Conservation (phyloP, 2,113 vertebrate genomes). For the Orycteropus afer region DNA sequence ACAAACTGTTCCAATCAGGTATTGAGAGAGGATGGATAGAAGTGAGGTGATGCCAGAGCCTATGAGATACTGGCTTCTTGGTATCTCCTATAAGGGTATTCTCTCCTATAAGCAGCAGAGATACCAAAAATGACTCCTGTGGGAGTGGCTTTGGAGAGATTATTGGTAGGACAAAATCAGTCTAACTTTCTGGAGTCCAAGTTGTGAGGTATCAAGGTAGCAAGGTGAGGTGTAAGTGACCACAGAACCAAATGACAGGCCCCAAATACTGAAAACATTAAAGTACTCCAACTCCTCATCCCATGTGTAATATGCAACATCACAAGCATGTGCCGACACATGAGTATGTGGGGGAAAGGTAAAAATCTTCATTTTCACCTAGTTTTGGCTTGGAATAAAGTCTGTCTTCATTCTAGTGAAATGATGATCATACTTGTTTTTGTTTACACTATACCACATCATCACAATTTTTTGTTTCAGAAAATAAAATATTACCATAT, state of each 20-base stretch:
- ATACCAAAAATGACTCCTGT: constrained; percentile 3
- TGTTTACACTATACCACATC: neutral
- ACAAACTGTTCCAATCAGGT: neutral
- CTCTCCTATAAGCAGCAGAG: neutral
- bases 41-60: neutral
- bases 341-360: neutral
- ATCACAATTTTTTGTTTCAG: constrained; percentile 36
- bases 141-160: neutral
- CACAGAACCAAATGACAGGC: neutral
- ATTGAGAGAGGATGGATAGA: neutral
- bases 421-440: neutral
- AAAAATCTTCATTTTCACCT: neutral
- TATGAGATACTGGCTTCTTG: neutral
- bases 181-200: neutral
- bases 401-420: too few species aligned
- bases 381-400: constrained; percentile 30
- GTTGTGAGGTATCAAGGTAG: neutral
- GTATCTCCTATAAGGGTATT: neutral
- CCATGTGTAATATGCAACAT: neutral
- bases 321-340: neutral
- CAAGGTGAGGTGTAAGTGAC: neutral
- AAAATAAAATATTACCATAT: constrained; percentile 19
- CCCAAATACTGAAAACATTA: neutral
- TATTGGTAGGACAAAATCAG: constrained; percentile 20
- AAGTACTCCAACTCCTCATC: neutral